Base-by-base conservation (phyloP, 2,797 vertebrate genomes). In the Emydoidea blandingii region DNA sequence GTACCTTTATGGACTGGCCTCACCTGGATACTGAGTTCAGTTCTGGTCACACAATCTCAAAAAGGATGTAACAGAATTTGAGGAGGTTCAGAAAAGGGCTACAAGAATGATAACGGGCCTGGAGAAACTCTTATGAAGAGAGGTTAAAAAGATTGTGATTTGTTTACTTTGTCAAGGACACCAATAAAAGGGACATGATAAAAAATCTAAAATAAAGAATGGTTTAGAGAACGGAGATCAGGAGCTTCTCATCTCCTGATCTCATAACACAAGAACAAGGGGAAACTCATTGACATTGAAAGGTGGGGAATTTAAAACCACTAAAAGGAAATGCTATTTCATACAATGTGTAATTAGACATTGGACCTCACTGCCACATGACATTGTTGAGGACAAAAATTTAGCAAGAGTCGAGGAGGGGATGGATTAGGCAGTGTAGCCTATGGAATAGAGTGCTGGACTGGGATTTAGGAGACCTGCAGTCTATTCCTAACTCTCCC, bases 131-230 rank as follows among this genome's bases (percentile, higher is more conserved):
- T 49, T 87, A 21, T 14, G 14, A 50, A 83, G 47, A 41, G 31
- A n/a, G 47, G 6, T 53, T 82, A 76, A 76, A 14, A 82, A 72
- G 87, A 34, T 29, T 3, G 4, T 37, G 5, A 15, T 4, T 57
- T 88, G 76, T 84, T 84, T 94, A 54, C 84, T 41, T 52, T 62
- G 49, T 31, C 50, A 47, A 52, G 23, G 65, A 37, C 7, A 1
- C 5, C 49, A 34, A 57, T 41, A 50, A 23, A 72, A 49, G 65
- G 25, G 72, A 25, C 0, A 0, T 31, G 85, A 25, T 31, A 57
- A 65, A 57, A 65, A n/a, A 31, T 34, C 59, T 65, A 65, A 65
- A n/a, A 65, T 18, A 31, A 59, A 59, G 57, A 59, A 59, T 59
- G 29, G 27, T 59, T 59, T 59, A 59, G 57, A 29, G 27, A 59